These are phyloP conservation scores for Erethizon dorsatum DNA, from an alignment of 2,797 vertebrate genomes.

Conservation along the genomic window DNA sequence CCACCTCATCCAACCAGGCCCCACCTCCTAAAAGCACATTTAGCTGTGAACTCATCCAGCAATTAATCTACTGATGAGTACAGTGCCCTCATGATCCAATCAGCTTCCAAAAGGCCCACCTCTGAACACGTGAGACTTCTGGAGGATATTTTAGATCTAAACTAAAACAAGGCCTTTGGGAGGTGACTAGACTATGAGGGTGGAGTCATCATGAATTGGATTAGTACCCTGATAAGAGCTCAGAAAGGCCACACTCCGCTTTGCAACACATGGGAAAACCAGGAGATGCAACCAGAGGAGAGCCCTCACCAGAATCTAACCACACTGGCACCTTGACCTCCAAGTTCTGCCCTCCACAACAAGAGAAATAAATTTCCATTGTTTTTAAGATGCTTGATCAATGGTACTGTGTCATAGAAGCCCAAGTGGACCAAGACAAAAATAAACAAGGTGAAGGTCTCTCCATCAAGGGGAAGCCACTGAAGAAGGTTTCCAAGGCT, in stretches of 20 bases:
- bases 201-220: not conserved
- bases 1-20: not conserved
- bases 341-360: not conserved
- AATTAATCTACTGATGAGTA: not conserved
- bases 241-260: not conserved
- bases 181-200: not conserved
- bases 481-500: not conserved
- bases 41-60: not conserved
- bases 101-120: not conserved
- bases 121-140: not conserved
- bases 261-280: not conserved
- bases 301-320: not conserved
- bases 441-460: not conserved
- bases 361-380: not conserved
- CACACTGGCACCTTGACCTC: not conserved
- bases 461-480: not conserved
- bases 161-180: not conserved
- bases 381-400: not conserved
- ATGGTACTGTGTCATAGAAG: not conserved
- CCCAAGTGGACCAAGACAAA: not conserved
- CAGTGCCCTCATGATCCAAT: not conserved
- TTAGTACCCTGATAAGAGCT: not conserved
- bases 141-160: not conserved
- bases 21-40: not conserved
- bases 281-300: not conserved